Base-by-base conservation (phyloP, 1,140 invertebrate genomes). In the Temnothorax longispinosus region DNA sequence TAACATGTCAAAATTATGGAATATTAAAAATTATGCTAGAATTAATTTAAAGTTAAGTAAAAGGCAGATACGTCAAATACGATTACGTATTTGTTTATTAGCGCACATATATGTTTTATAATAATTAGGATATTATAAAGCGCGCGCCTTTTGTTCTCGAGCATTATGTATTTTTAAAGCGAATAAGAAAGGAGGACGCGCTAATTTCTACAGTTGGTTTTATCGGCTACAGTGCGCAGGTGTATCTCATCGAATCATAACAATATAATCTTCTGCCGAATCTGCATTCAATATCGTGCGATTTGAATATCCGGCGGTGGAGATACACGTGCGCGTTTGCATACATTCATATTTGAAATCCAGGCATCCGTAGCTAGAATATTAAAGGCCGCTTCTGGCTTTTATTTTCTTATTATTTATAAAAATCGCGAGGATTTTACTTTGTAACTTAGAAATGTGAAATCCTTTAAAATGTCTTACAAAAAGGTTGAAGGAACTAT, bases 251-350 rank as follows among this genome's bases (percentile, higher is more conserved):
- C 38, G 15, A 71, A 81, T 52, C n/a, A 35, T 72, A 71, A 82
- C 47, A 71, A 82, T 60, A 60, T 41, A 21, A 67, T 82, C 27
- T 60, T 82, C 4, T 27, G 50, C n/a, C 50, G 65, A 82, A 82
- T 60, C 67, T 71, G 52, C 65, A 47, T 82, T 82, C 80, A 82
- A 72, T 82, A 82, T 81, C 64, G 6, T 56, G 52, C 67, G 41
- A 72, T 82, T 74, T 82, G 67, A 82, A 82, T 72, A 72, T 71
- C 52, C 27, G 52, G 7, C 38, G 13, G 27, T 11, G 52, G 38
- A 56, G 52, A 47, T 82, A 72, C 38, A 72, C 41, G 67, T 41
- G 54, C 27, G 67, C 67, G 38, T 67, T 72, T 82, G 41, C 65
- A 60, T 82, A 47, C 65, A 72, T 82, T 82, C 11, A 69, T 60